Conservation (phyloP, 2,888 invertebrate genomes). For the Agrotis exclamationis region DNA sequence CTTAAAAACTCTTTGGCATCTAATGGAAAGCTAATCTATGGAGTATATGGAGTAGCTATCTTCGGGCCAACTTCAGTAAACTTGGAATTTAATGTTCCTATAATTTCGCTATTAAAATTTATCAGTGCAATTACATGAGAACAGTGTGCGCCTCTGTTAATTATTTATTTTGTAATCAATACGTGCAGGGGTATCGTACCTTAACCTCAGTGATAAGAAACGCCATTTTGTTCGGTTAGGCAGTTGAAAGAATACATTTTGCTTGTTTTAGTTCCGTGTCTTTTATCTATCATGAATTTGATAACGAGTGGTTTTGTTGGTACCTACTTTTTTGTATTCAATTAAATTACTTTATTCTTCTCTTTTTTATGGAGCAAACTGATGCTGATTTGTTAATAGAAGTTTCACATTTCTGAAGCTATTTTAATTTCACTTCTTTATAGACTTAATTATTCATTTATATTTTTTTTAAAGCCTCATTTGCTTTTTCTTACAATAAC, state of each 20-base stretch:
- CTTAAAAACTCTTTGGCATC: neutral
- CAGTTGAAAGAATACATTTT: constrained; percentile 33
- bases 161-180: constrained; percentile 73
- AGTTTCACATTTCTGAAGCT: neutral
- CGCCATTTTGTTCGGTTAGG: constrained; percentile 44
- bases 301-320: neutral
- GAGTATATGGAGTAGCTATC: neutral
- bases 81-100: constrained; percentile 11
- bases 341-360: neutral
- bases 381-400: neutral
- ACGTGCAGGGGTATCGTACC: constrained; percentile 68
- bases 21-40: neutral
- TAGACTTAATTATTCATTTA: neutral
- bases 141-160: constrained; percentile 58
- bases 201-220: constrained; percentile 60
- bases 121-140: constrained; percentile 62
- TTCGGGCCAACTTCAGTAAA: constrained; percentile 22
- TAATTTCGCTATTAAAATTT: constrained; percentile 42
- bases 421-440: neutral
- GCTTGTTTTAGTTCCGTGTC: constrained; percentile 43
- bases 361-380: neutral
- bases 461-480: neutral
- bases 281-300: constrained; percentile 24
- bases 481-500: neutral
- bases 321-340: neutral